phyloP scores from a whole-genome alignment of 2,888 invertebrate species.

The Hydriomena furcata region DNA sequence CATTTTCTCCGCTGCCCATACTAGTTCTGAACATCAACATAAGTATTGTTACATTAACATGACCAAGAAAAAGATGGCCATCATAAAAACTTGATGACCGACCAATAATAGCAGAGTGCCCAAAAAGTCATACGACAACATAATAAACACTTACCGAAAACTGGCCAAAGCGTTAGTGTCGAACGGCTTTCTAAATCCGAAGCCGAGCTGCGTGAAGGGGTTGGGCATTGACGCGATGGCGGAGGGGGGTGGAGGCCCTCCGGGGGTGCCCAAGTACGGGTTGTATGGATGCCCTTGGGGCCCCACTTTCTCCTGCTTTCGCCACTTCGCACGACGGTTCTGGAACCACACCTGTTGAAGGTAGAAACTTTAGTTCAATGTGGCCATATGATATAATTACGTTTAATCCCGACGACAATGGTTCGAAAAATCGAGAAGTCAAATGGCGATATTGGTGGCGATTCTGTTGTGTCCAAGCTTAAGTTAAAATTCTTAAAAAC shows the following conservation, averaged over 20 bases:
- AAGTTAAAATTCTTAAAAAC: too few relatives aligned
- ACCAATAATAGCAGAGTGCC: too few relatives aligned
- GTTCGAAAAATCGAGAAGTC: too few relatives aligned
- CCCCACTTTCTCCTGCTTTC: conserved; percentile 96
- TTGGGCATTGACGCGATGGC: conserved; percentile 91
- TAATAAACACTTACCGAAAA: conserved; percentile 82
- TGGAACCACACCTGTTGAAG: conserved; percentile 95
- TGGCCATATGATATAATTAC: not conserved
- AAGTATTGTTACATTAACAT: too few relatives aligned
- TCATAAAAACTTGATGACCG: too few relatives aligned
- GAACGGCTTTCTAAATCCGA: conserved; percentile 89
- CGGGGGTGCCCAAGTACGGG: conserved; percentile 88
- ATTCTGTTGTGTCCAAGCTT: too few relatives aligned
- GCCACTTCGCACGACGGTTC: conserved; percentile 95
- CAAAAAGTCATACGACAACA: too few relatives aligned
- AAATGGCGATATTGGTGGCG: too few relatives aligned
- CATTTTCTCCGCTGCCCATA: too few relatives aligned
- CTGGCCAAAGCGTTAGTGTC: conserved; percentile 87
- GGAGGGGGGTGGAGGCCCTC: conserved; percentile 86
- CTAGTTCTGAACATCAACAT: too few relatives aligned
- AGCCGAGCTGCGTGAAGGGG: conserved; percentile 91
- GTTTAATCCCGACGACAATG: too few relatives aligned
- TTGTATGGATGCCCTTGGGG: conserved; percentile 96
- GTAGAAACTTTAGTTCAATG: conserved; percentile 15
- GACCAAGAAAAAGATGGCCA: too few relatives aligned